Conservation (phyloP, 2,888 invertebrate species). For the Hypolimnas misippus region DNA sequence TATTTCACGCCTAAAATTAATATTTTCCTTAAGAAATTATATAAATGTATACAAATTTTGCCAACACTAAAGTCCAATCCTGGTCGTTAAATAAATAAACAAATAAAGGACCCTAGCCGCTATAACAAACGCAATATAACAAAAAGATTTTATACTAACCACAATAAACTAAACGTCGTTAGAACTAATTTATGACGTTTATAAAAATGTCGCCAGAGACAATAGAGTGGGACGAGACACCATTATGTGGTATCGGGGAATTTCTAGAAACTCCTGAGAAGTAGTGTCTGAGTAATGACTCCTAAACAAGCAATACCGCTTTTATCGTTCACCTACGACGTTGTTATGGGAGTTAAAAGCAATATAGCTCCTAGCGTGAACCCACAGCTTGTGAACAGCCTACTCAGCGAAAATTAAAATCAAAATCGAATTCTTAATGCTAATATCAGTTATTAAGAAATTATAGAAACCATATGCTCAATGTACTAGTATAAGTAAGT, state of each 20-base stretch:
- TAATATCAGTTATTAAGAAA: no score
- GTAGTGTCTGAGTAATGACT: conserved; percentile 27
- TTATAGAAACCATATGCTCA: no score
- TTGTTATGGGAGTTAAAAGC: conserved; percentile 32
- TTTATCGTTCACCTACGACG: conserved; percentile 37
- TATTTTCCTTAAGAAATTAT: no score
- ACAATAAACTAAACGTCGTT: conserved; percentile 13
- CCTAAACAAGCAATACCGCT: conserved; percentile 38
- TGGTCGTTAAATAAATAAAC: no score
- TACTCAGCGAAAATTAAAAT: background rate
- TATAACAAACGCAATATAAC: background rate
- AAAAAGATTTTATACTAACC: background rate
- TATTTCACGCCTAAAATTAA: no score
- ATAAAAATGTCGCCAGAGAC: conserved; percentile 19
- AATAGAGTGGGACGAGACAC: conserved; percentile 15
- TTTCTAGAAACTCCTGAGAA: conserved; percentile 22
- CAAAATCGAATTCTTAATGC: no score
- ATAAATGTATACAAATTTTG: no score
- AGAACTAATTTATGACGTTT: conserved; percentile 15
- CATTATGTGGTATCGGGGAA: conserved; percentile 16
- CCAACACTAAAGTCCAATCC: no score
- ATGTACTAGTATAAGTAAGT: no score
- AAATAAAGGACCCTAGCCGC: background rate
- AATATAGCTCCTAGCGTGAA: conserved; percentile 17
- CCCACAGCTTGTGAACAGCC: background rate